These are phyloP conservation scores for Porites evermanni DNA, from an alignment of 92 coral and sea anemone species.

Conservation along the genomic window DNA sequence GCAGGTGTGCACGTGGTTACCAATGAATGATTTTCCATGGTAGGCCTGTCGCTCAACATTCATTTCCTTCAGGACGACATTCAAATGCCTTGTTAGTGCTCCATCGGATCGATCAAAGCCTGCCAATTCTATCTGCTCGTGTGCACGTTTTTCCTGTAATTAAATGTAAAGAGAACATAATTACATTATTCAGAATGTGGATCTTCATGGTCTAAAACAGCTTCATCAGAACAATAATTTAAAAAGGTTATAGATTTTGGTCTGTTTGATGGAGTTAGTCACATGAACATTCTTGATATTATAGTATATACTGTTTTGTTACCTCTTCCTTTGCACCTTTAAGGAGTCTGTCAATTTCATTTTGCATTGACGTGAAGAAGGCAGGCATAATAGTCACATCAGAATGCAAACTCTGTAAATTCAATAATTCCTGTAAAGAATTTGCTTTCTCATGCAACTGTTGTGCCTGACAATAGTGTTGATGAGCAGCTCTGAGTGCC, in stretches of 20 bases:
- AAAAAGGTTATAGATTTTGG: too few species aligned
- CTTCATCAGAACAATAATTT: too few species aligned
- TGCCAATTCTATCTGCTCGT: slow-evolving; percentile 44
- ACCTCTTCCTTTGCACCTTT: slow-evolving; percentile 2
- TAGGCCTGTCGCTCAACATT: slow-evolving; percentile 52
- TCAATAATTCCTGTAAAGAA: slow-evolving; percentile 25
- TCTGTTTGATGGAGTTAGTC: too few species aligned
- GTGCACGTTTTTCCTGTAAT: slow-evolving; percentile 50
- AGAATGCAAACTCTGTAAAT: slow-evolving; percentile 22
- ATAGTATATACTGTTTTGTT: not conserved
- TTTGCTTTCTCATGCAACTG: slow-evolving; percentile 48
- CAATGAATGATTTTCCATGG: not conserved
- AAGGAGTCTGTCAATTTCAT: not conserved
- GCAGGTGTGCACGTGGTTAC: too few species aligned
- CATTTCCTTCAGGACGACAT: slow-evolving; percentile 17
- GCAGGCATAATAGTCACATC: slow-evolving; percentile 12
- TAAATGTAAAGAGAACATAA: not conserved
- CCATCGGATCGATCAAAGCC: slow-evolving; percentile 41
- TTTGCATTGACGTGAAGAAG: not conserved
- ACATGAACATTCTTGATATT: too few species aligned
- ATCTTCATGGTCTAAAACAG: too few species aligned
- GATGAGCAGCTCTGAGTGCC: slow-evolving; percentile 39
- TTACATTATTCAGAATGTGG: too few species aligned
- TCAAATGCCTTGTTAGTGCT: slow-evolving; percentile 18
- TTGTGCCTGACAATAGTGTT: slow-evolving; percentile 24